phyloP scores from a whole-genome alignment of 92 coral and sea anemone species.

The Ricordea florida region DNA sequence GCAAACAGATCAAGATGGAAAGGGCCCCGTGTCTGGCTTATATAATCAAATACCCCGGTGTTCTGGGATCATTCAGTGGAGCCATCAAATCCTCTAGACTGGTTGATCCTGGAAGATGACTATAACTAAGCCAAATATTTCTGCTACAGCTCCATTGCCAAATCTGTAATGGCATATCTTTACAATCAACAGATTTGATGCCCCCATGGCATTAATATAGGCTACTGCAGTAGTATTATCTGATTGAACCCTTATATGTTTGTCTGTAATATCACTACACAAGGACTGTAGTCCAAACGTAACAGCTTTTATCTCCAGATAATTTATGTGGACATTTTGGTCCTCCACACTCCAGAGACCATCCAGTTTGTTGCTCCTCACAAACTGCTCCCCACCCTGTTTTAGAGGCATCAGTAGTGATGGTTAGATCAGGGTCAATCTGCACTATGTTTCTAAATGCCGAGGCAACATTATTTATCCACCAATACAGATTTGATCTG shows the following conservation, averaged over 20 bases:
- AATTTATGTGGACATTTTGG: constrained; percentile 18
- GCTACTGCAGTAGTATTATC: constrained; percentile 30
- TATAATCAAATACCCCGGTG: constrained; percentile 9
- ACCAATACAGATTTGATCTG: too few species aligned
- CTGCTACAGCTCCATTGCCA: constrained; percentile 14
- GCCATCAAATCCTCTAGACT: constrained; percentile 33
- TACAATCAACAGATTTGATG: constrained; percentile 27
- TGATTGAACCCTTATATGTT: constrained; percentile 11
- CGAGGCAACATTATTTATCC: too few species aligned
- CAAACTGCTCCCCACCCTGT: constrained; percentile 37
- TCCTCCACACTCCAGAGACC: constrained; percentile 13
- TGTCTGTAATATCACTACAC: not conserved
- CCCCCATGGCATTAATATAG: constrained; percentile 49
- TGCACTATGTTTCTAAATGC: too few species aligned
- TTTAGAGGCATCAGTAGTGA: constrained; percentile 46
- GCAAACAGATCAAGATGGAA: constrained; percentile 42
- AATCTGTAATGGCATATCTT: constrained; percentile 13
- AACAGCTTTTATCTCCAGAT: constrained; percentile 14
- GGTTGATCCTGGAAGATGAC: constrained; percentile 23
- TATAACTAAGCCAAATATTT: constrained; percentile 11
- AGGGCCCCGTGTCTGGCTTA: constrained; percentile 18
- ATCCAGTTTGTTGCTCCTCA: constrained; percentile 1
- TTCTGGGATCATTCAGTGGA: constrained; percentile 43
- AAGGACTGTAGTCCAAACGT: constrained; percentile 21
- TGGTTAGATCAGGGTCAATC: not conserved